Evolutionary conservation across 2,113 vertebrate genomes (phyloP).

Genomic region (Petaurus breviceps): DNA sequence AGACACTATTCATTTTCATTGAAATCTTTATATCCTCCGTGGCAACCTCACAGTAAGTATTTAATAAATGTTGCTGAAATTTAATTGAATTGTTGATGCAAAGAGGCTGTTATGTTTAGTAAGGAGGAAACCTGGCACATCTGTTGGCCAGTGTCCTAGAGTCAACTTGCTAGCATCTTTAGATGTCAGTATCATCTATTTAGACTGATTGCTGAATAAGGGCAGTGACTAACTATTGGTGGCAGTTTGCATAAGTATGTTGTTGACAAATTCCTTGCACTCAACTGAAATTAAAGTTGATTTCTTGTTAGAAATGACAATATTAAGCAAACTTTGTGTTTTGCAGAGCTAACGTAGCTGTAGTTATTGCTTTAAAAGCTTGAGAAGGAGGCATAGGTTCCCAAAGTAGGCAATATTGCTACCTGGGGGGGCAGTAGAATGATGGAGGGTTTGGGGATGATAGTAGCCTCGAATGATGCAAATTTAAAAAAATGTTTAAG

Average conservation of each 20-base stretch:
- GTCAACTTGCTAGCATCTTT: background rate
- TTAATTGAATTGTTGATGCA: background rate
- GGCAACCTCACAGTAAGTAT: background rate
- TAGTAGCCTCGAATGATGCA: too few relatives aligned
- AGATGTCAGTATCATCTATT: background rate
- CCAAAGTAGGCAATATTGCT: too few relatives aligned
- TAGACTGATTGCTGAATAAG: background rate
- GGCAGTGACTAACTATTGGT: background rate
- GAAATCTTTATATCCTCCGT: background rate
- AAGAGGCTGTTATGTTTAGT: background rate
- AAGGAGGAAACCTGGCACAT: background rate
- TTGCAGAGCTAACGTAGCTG: background rate
- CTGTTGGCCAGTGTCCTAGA: background rate
- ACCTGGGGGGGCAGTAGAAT: too few relatives aligned
- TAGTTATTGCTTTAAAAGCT: background rate
- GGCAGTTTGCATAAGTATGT: background rate
- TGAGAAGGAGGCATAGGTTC: background rate
- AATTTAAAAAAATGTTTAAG: too few relatives aligned
- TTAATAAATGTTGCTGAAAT: background rate
- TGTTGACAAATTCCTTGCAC: background rate
- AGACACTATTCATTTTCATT: background rate
- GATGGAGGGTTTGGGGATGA: too few relatives aligned
- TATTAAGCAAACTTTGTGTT: background rate
- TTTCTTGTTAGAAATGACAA: background rate
- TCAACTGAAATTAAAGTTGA: background rate